Conservation (phyloP, 2,888 invertebrate genomes). For the Alsophila aescularia region DNA sequence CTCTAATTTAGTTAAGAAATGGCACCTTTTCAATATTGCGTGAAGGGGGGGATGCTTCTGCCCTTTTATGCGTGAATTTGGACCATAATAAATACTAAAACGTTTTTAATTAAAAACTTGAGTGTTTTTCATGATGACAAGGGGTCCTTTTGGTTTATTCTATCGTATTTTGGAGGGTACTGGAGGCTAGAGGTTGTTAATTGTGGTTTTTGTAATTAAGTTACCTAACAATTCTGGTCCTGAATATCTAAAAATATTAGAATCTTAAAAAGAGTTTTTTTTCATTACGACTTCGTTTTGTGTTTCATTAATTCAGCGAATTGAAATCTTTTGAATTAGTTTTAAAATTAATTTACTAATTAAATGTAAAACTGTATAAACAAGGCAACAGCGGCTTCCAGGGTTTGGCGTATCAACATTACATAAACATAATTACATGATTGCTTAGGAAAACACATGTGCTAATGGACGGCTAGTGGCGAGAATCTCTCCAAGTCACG, state of each 20-base stretch:
- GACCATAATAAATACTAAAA: constrained; percentile 53
- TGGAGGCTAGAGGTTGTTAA: constrained; percentile 26
- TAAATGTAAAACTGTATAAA: too few relatives aligned
- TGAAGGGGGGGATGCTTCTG: constrained; percentile 37
- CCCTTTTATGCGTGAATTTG: constrained; percentile 47
- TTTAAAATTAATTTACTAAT: too few relatives aligned
- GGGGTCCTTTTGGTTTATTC: constrained; percentile 30
- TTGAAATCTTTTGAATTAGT: background rate
- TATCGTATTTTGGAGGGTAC: constrained; percentile 37
- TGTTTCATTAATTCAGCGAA: background rate
- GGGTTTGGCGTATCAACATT: too few relatives aligned
- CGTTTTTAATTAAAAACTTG: constrained; percentile 55
- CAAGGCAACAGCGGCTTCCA: too few relatives aligned
- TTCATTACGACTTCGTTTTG: constrained; percentile 45
- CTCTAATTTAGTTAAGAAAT: constrained; percentile 63
- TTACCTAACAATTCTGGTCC: constrained; percentile 28
- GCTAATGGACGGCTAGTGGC: too few relatives aligned
- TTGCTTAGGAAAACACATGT: too few relatives aligned
- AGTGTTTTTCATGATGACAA: constrained; percentile 44
- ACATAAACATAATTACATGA: too few relatives aligned
- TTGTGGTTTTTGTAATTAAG: constrained; percentile 38
- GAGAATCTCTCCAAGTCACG: too few relatives aligned
- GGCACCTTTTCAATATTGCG: constrained; percentile 53
- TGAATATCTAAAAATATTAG: background rate
- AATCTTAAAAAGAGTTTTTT: background rate